Conservation (phyloP, 2,888 invertebrate genomes). For the Mesoligia furuncula region DNA sequence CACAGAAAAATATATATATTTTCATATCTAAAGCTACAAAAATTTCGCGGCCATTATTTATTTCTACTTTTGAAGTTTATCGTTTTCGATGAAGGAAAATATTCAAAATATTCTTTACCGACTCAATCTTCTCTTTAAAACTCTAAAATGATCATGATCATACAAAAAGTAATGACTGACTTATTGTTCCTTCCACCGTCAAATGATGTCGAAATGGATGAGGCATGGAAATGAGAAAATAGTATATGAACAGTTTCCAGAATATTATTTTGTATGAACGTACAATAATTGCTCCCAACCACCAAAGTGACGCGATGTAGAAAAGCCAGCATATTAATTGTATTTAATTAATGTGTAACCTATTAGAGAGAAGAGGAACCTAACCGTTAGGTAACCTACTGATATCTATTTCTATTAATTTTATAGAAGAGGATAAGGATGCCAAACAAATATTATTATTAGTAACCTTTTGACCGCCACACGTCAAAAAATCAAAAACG, state of each 20-base stretch:
- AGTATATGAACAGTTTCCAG: not conserved
- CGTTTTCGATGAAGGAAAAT: slow-evolving; percentile 55
- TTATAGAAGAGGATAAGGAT: not conserved
- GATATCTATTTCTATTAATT: not conserved
- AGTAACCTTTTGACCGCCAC: no score
- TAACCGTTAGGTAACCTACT: not conserved
- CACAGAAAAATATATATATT: slow-evolving; percentile 3
- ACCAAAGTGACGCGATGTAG: slow-evolving; percentile 15
- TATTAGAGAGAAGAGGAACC: not conserved
- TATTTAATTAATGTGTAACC: not conserved
- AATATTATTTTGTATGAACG: not conserved
- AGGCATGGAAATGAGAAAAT: slow-evolving; percentile 1
- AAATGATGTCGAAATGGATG: slow-evolving; percentile 13
- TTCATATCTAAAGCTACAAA: not conserved
- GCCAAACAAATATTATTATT: not conserved
- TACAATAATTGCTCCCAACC: slow-evolving; percentile 16
- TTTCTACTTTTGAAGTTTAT: not conserved
- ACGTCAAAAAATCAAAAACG: no score
- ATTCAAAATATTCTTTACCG: slow-evolving; percentile 32
- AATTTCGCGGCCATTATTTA: not conserved
- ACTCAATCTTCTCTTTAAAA: not conserved
- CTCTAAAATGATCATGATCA: not conserved
- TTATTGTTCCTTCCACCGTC: no score
- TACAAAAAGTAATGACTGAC: not conserved
- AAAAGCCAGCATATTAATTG: not conserved